Conservation (phyloP, 2,888 invertebrate genomes). For the Polymixis flavicincta region DNA sequence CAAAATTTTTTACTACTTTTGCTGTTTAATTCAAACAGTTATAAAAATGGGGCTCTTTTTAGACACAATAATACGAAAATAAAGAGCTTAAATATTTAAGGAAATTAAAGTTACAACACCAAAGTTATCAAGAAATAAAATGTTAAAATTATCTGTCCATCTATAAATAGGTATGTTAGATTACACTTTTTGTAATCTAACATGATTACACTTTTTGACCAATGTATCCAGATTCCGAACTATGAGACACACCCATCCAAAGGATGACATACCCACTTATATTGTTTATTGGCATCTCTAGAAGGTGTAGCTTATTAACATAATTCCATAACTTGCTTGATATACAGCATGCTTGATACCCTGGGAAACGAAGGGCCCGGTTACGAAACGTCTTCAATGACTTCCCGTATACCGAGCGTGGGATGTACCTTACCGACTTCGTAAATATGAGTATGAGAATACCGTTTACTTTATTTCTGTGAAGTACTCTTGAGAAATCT, state of each 20-base stretch:
- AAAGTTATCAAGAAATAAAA: too few species aligned
- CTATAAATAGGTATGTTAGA: neutral
- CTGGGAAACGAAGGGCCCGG: neutral
- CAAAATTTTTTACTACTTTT: neutral
- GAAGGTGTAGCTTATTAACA: constrained; percentile 1
- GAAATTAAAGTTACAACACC: too few species aligned
- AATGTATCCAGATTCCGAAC: too few species aligned
- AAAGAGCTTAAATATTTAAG: too few species aligned
- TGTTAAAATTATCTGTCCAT: neutral
- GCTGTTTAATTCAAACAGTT: neutral
- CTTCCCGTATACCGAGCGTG: constrained; percentile 3
- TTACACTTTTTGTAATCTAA: too few species aligned
- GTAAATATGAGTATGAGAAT: neutral
- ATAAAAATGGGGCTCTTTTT: neutral
- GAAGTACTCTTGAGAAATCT: neutral
- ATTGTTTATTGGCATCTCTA: constrained; percentile 13
- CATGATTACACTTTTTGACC: too few species aligned
- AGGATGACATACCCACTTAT: constrained; percentile 30
- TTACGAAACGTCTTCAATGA: constrained; percentile 1
- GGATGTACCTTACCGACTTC: constrained; percentile 1
- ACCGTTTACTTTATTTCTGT: neutral
- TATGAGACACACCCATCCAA: constrained; percentile 32
- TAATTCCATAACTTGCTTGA: constrained; percentile 11
- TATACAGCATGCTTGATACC: constrained; percentile 10
- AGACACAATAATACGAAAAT: neutral